A percentile compares a stretch with the other conserved stretches of the same genome.
phyloP scores from a whole-genome alignment of 2,888 invertebrate genomes.

The Melitaea athalia region DNA sequence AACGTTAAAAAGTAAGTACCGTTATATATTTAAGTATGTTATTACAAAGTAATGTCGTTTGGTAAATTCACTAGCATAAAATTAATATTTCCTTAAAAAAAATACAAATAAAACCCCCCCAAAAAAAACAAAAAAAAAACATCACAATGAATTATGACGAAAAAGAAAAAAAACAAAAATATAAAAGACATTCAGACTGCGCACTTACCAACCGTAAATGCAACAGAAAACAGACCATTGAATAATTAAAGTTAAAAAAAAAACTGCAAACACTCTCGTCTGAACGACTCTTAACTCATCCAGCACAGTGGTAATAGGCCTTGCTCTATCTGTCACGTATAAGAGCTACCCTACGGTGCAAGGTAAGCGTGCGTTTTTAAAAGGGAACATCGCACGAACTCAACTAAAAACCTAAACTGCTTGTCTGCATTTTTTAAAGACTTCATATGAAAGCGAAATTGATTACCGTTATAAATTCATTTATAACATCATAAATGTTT shows the following conservation, averaged over 20 bases:
- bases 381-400: no score
- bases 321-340: slow-evolving; percentile 27
- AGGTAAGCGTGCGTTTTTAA: no score
- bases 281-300: slow-evolving; percentile 26
- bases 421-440: no score
- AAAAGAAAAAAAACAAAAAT: not conserved
- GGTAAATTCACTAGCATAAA: no score
- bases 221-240: slow-evolving; percentile 1
- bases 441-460: no score
- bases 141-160: not conserved
- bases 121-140: not conserved
- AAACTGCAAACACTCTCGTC: slow-evolving; percentile 20
- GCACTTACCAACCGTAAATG: not conserved
- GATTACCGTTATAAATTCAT: no score
- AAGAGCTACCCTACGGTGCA: no score
- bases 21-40: no score
- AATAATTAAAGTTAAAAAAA: slow-evolving; percentile 11
- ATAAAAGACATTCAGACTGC: slow-evolving; percentile 4
- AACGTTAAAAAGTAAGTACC: no score
- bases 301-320: slow-evolving; percentile 32
- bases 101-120: not conserved
- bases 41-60: no score
- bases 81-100: not conserved
- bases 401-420: no score
- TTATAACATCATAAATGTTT: no score